These are phyloP conservation scores for Amphiprion clarkii DNA, from an alignment of 2,797 vertebrate genomes.

Conservation along the genomic window DNA sequence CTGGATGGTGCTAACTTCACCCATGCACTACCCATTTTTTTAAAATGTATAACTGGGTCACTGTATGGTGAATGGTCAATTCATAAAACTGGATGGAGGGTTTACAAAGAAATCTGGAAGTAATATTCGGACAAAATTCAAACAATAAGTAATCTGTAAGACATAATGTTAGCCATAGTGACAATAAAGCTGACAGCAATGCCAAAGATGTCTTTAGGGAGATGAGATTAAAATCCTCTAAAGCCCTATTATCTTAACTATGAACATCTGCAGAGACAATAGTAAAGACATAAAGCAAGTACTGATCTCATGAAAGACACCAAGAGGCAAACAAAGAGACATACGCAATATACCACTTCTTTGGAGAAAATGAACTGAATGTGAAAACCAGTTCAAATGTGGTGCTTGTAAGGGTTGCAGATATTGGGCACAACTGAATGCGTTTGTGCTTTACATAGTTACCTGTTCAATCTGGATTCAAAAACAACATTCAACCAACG, in stretches of 20 bases:
- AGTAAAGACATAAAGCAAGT: background rate
- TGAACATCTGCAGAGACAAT: constrained; percentile 27
- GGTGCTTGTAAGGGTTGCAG: background rate
- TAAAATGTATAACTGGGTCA: constrained; percentile 63
- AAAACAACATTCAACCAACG: background rate
- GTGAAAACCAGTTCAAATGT: background rate
- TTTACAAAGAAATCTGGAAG: constrained; percentile 14
- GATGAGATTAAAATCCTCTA: background rate
- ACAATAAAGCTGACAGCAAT: background rate
- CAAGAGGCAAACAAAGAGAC: background rate
- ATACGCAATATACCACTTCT: background rate
- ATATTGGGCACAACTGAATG: constrained; percentile 2
- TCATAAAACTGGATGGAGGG: constrained; percentile 35
- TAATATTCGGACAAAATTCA: too few relatives aligned
- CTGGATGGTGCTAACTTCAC: constrained; percentile 79
- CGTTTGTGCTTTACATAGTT: background rate
- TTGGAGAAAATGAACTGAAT: constrained; percentile 12
- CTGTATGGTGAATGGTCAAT: constrained; percentile 50
- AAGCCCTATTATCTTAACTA: background rate
- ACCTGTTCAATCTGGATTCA: constrained; percentile 1
- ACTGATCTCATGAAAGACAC: background rate
- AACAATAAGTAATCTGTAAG: background rate
- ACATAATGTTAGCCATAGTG: background rate
- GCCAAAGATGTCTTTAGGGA: background rate
- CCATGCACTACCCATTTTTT: background rate